These are phyloP conservation scores for Hydrotaea cyrtoneurina DNA, from an alignment of 2,888 invertebrate species.

Conservation along the genomic window DNA sequence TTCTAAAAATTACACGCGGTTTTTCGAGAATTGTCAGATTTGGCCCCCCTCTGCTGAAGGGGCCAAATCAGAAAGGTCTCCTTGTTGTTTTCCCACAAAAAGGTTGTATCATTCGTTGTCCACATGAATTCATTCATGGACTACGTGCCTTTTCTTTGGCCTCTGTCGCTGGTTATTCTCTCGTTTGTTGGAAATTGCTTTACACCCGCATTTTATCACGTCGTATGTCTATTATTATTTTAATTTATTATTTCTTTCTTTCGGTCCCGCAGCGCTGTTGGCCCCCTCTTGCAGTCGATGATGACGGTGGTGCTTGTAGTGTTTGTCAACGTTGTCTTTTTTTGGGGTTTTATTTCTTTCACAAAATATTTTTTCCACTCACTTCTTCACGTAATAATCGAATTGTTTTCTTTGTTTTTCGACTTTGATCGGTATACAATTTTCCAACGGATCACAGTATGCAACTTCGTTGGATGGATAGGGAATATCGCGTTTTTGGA, in stretches of 20 bases:
- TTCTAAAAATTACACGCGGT: constrained; percentile 55
- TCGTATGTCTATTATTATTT: constrained; percentile 31
- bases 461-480: not conserved
- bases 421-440: constrained; percentile 47
- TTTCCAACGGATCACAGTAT: not conserved
- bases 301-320: constrained; percentile 5
- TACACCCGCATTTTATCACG: constrained; percentile 15
- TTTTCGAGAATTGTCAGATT: constrained; percentile 32
- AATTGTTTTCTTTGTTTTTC: constrained; percentile 30
- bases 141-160: not conserved
- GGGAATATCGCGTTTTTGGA: too few species aligned
- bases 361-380: constrained; percentile 37
- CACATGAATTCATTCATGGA: not conserved
- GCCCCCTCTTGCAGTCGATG: not conserved
- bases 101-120: not conserved
- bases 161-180: constrained; percentile 7
- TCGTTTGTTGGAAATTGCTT: constrained; percentile 16
- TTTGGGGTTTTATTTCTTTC: constrained; percentile 18
- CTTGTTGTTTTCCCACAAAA: constrained; percentile 45
- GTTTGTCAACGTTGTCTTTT: constrained; percentile 36
- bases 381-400: constrained; percentile 19
- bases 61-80: constrained; percentile 54
- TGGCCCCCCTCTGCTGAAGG: constrained; percentile 61
- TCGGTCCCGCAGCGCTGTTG: not conserved
- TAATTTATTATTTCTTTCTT: constrained; percentile 22